Percentiles rank a stretch among this genome's conserved stretches.
Conservation (phyloP, 2,888 invertebrate species). For the Lasioglossum lativentre region DNA sequence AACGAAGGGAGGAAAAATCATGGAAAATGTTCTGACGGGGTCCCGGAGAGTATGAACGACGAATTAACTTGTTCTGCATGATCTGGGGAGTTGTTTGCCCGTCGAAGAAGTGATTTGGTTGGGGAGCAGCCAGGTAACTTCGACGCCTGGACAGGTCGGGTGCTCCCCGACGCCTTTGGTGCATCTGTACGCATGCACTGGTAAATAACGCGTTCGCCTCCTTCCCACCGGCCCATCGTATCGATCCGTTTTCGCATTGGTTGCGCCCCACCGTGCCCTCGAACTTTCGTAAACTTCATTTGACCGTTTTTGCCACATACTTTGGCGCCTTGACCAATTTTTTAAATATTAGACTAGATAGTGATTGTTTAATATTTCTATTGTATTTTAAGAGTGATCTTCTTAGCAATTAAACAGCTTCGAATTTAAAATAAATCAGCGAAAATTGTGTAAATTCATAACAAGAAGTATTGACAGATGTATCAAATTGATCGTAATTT, state of each 20-base stretch:
- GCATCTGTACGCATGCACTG: slow-evolving; percentile 74
- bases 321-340: background rate
- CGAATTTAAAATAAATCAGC: too few relatives aligned
- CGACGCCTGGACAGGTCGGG: slow-evolving; percentile 81
- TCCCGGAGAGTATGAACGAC: background rate
- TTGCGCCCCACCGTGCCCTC: slow-evolving; percentile 27
- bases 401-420: too few relatives aligned
- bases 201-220: slow-evolving; percentile 69
- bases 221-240: slow-evolving; percentile 61
- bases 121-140: slow-evolving; percentile 76
- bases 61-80: background rate
- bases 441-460: too few relatives aligned
- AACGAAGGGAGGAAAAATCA: background rate
- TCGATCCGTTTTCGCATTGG: slow-evolving; percentile 66
- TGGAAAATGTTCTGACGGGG: background rate
- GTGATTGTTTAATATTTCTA: too few relatives aligned
- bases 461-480: too few relatives aligned
- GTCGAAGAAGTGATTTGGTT: background rate
- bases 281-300: slow-evolving; percentile 2
- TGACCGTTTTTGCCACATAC: background rate
- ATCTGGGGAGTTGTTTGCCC: background rate
- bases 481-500: too few relatives aligned
- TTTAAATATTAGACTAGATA: too few relatives aligned
- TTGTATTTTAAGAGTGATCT: too few relatives aligned
- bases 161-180: slow-evolving; percentile 53